Base-by-base conservation (phyloP, 2,797 vertebrate species). In the Smutsia temminckii region DNA sequence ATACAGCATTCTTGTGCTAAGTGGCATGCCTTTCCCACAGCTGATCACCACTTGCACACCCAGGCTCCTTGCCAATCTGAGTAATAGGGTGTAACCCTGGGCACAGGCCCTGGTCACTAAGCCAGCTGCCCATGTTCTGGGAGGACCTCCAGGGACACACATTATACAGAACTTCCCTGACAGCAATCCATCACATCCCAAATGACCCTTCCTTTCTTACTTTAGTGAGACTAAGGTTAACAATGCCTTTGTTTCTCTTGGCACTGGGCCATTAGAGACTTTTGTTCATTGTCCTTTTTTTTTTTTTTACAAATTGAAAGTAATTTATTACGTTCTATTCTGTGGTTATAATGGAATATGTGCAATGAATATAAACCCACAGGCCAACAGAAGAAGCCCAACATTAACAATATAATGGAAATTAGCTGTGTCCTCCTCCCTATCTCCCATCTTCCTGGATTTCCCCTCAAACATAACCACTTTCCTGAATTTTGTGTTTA, bases 251-350 rank as follows among this genome's bases (percentile, higher is more conserved):
- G 20, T 9, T 81, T 74, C 75, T 37, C 59, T 68, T 81, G 68
- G 29, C 75, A 53, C 61, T 75, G 53, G 86, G 25, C 18, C 46
- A 18, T 55, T 46, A 77, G 42, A 85, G 40, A 89, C 46, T 83
- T 85, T 77, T 57, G 6, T 64, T n/a, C 61, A 88, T 57, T 59
- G 3, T 74, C 21, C 21, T 3, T 72, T 42, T 61, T 40, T 78
- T 64, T 72, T 21, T 34, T 40, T 71, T 55, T 29, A 79, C 42
- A 95, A 89, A 93, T 93, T 71, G 64, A 93, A 94, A 66, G 14
- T 16, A 77, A 81, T 63, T 42, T 93, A 10, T 89, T 81, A 23
- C 72, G 40, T 55, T 90, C 34, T 81, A 66, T 81, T 66, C n/a
- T 51, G 16, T 71, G 12, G 29, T 77, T 74, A 68, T 66, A 74